Percentiles rank a stretch among this genome's conserved stretches.
Evolutionary conservation across 2,888 invertebrate species (phyloP).

Genomic region (Drosophila nr. perissopoda): DNA sequence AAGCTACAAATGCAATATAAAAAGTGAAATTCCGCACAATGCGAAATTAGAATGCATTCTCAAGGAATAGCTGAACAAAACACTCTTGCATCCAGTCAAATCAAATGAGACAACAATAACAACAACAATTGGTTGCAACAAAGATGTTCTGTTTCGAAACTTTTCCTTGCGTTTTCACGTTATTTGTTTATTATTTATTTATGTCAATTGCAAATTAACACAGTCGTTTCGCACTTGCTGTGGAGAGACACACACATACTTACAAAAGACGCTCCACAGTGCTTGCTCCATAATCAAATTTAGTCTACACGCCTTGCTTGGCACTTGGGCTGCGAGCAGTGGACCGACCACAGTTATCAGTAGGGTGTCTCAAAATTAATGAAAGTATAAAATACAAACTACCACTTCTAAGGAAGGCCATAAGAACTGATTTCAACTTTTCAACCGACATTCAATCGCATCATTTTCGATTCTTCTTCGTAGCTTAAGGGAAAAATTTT

Average conservation of each 20-base stretch:
- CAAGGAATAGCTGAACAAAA: neutral
- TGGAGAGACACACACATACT: slow-evolving; percentile 11
- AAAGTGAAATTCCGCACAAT: neutral
- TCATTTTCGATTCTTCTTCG: neutral
- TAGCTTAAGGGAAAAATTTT: neutral
- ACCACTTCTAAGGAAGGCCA: neutral
- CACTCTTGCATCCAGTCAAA: neutral
- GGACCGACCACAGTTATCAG: slow-evolving; percentile 22
- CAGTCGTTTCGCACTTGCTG: slow-evolving; percentile 51
- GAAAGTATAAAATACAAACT: neutral
- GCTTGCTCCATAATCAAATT: slow-evolving; percentile 55
- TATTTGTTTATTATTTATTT: slow-evolving; percentile 64
- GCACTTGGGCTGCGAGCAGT: slow-evolving; percentile 17
- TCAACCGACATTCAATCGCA: neutral
- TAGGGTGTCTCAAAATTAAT: slow-evolving; percentile 39
- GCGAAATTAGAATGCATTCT: neutral
- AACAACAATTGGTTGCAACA: slow-evolving; percentile 11
- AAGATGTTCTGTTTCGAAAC: slow-evolving; percentile 1
- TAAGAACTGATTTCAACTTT: neutral
- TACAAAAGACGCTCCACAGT: slow-evolving; percentile 28
- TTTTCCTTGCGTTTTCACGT: slow-evolving; percentile 27
- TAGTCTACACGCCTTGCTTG: slow-evolving; percentile 52
- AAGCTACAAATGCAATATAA: slow-evolving; percentile 6
- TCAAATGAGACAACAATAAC: slow-evolving; percentile 1
- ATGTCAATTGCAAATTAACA: slow-evolving; percentile 75